A percentile compares a stretch with the other conserved stretches of the same genome.
Conservation (phyloP, 1,140 invertebrate genomes). For the Ceratoteleas bidentatus region DNA sequence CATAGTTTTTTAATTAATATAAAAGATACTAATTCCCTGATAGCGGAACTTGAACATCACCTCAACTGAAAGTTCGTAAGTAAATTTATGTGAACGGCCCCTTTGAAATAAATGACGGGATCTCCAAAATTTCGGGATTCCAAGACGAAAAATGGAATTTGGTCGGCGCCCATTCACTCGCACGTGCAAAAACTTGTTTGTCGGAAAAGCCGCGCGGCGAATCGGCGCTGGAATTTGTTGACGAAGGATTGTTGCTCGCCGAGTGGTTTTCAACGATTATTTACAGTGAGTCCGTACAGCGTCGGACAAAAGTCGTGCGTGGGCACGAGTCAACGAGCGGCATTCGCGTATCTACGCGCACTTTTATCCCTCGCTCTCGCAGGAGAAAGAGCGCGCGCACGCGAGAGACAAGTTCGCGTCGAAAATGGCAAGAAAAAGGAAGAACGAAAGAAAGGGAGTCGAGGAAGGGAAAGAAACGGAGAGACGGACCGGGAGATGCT, state of each 20-base stretch:
- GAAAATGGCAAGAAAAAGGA: conserved; percentile 34
- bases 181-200: too few species aligned
- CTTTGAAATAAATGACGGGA: too few species aligned
- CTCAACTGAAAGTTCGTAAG: too few species aligned
- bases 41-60: too few species aligned
- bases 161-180: background rate
- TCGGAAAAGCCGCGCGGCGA: too few species aligned
- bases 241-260: background rate
- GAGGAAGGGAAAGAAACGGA: conserved; percentile 22
- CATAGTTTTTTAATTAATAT: too few species aligned
- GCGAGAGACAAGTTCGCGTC: conserved; percentile 50
- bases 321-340: conserved; percentile 35
- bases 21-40: too few species aligned
- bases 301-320: conserved; percentile 39
- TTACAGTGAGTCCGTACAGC: conserved; percentile 21
- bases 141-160: background rate
- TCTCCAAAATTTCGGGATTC: background rate
- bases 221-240: too few species aligned
- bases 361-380: conserved; percentile 29
- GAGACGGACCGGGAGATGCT: conserved; percentile 25
- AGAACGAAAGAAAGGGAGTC: too few species aligned
- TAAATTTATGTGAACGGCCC: too few species aligned
- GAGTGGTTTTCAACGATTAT: conserved; percentile 15
- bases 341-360: conserved; percentile 29
- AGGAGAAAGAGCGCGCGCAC: conserved; percentile 45